Conservation (phyloP, 2,113 vertebrate genomes). For the Baryphthengus martii region DNA sequence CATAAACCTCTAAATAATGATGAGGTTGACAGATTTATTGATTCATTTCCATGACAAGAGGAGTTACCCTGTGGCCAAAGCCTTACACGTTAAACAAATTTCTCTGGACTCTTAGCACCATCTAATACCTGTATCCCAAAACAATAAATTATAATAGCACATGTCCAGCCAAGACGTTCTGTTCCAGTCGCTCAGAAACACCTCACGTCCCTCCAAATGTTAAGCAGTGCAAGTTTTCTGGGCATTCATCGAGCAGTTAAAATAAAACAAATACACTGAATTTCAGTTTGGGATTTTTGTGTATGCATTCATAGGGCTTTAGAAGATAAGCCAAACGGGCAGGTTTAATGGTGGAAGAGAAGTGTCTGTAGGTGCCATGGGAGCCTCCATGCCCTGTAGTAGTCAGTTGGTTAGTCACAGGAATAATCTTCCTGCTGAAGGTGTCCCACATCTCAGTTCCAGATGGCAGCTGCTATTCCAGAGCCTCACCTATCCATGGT, state of each 20-base stretch:
- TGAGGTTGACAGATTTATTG: neutral
- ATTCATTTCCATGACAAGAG: neutral
- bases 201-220: neutral
- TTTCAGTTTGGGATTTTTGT: neutral
- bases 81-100: neutral
- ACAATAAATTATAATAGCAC: neutral
- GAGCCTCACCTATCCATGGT: neutral
- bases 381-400: neutral
- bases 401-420: slow-evolving; percentile 17
- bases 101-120: neutral
- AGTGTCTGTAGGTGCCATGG: neutral
- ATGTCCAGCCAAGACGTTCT: neutral
- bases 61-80: neutral
- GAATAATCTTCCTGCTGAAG: neutral
- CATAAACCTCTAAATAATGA: neutral
- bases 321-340: neutral
- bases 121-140: neutral
- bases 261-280: neutral
- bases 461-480: neutral
- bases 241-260: neutral
- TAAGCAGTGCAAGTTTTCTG: neutral
- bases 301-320: neutral
- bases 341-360: neutral
- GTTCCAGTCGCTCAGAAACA: neutral
- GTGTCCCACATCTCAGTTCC: neutral